Percentiles rank a stretch among this genome's conserved stretches.
Conservation (phyloP, 2,888 invertebrate species). For the Minunthozetes semirufus region DNA sequence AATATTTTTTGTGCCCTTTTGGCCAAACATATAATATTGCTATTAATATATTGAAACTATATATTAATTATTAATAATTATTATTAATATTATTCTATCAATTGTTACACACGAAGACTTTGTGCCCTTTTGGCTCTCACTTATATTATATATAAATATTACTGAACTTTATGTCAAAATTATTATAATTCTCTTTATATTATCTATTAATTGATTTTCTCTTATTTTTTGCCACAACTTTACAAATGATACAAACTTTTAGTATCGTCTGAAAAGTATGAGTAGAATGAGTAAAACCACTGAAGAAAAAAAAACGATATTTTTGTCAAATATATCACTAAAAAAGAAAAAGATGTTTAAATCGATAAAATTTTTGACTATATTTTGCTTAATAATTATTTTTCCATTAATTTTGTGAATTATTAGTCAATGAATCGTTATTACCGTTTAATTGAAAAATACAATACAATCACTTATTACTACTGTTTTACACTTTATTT, state of each 20-base stretch:
- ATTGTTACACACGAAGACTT: conserved; percentile 13
- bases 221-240: not conserved
- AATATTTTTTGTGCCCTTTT: conserved; percentile 30
- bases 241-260: not conserved
- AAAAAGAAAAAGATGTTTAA: not conserved
- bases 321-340: not conserved
- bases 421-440: no score
- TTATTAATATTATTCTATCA: conserved; percentile 15
- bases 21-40: conserved; percentile 26
- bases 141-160: not conserved
- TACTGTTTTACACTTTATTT: conserved; percentile 20
- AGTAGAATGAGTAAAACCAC: no score
- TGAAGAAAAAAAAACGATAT: not conserved
- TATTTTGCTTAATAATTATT: conserved; percentile 13
- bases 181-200: conserved; percentile 15
- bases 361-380: not conserved
- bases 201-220: not conserved
- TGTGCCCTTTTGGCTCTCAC: conserved; percentile 28
- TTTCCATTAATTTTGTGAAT: no score
- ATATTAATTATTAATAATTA: not conserved
- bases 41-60: conserved; percentile 21
- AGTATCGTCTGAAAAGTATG: not conserved
- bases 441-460: no score
- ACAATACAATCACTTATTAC: conserved; percentile 25
- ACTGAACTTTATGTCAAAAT: conserved; percentile 8